Evolutionary conservation across 2,113 vertebrate species (phyloP).

Genomic region (Archocentrus centrarchus): DNA sequence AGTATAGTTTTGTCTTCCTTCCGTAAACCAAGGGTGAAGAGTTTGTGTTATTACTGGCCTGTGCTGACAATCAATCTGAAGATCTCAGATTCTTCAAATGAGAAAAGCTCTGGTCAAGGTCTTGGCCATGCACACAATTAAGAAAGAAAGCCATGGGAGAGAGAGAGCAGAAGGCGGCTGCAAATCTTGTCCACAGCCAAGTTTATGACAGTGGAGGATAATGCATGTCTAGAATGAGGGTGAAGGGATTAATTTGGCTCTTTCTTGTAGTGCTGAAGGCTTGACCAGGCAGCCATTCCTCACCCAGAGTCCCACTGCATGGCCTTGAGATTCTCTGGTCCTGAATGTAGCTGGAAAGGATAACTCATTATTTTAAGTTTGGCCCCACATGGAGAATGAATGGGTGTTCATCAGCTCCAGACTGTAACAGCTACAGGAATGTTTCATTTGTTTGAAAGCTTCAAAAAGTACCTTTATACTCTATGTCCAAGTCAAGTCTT

Average conservation of each 20-base stretch:
- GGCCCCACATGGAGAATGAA: conserved; percentile 33
- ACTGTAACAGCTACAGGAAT: background rate
- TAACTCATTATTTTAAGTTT: conserved; percentile 50
- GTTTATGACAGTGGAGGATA: conserved; percentile 79
- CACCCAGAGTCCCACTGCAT: conserved; percentile 35
- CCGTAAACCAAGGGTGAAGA: conserved; percentile 42
- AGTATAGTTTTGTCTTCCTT: conserved; percentile 39
- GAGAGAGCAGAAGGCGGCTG: conserved; percentile 55
- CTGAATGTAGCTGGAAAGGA: conserved; percentile 57
- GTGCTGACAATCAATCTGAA: conserved; percentile 63
- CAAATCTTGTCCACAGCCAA: conserved; percentile 77
- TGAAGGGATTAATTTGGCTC: conserved; percentile 75
- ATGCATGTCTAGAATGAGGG: conserved; percentile 65
- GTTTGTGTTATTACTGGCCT: conserved; percentile 67
- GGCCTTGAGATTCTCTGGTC: conserved; percentile 54
- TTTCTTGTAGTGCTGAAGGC: conserved; percentile 63
- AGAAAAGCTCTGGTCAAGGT: conserved; percentile 67
- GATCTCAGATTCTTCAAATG: conserved; percentile 49
- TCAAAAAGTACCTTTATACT: background rate
- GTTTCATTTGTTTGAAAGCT: too few relatives aligned
- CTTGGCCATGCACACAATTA: conserved; percentile 63
- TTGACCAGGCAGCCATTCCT: conserved; percentile 49
- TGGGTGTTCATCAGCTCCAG: conserved; percentile 22
- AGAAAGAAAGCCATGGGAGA: conserved; percentile 57
- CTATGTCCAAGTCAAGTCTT: background rate